A percentile compares a stretch with the other conserved stretches of the same genome.
Conservation (phyloP, 2,113 vertebrate species). For the Hypanus sabinus region DNA sequence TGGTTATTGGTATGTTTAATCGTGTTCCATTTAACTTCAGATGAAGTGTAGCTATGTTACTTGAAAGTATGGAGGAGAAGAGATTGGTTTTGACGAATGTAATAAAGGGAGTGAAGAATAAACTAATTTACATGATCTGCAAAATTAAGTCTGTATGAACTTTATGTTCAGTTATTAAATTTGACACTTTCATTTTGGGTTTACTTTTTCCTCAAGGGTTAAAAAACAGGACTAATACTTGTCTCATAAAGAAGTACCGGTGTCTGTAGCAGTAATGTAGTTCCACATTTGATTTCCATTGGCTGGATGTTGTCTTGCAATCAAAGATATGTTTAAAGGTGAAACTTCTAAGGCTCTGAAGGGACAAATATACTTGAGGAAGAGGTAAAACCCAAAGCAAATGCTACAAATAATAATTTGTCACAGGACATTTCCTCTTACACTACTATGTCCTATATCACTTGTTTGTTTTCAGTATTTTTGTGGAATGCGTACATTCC, state of each 20-base stretch:
- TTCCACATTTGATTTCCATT: constrained; percentile 13
- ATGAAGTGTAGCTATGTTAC: neutral
- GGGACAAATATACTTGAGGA: neutral
- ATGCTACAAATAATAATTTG: neutral
- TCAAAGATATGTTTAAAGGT: neutral
- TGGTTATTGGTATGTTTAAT: neutral
- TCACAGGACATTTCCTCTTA: neutral
- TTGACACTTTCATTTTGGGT: neutral
- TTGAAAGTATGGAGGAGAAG: neutral
- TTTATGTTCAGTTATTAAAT: neutral
- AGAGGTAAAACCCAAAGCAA: neutral
- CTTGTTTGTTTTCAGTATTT: neutral
- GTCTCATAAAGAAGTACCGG: neutral
- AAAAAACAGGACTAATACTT: neutral
- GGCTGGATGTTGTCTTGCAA: neutral
- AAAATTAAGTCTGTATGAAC: neutral
- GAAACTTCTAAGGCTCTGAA: neutral
- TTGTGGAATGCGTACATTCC: neutral
- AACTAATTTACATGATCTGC: neutral
- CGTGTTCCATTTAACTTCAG: too few species aligned
- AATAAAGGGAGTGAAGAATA: neutral
- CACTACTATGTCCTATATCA: neutral
- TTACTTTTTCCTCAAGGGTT: neutral
- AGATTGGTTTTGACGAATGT: neutral
- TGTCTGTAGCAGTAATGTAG: neutral